A percentile compares a stretch with the other conserved stretches of the same genome.
Conservation (phyloP, 2,113 vertebrate species). For the Pelusios castaneus region DNA sequence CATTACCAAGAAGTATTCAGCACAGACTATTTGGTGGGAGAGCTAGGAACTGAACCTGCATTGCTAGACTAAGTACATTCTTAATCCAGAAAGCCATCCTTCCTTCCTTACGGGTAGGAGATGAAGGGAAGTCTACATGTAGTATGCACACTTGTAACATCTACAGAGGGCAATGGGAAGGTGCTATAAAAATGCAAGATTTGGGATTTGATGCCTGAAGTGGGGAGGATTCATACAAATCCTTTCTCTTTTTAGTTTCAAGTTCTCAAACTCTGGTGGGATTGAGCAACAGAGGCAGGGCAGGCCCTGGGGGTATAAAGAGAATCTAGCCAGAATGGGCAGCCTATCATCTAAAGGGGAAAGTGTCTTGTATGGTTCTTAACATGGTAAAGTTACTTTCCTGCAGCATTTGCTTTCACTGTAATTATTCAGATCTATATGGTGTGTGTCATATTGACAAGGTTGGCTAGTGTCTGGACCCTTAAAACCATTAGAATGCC, state of each 20-base stretch:
- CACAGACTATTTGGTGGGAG: background rate
- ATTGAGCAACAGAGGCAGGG: background rate
- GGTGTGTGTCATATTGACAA: background rate
- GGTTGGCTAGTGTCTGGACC: background rate
- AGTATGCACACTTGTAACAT: background rate
- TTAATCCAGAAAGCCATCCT: background rate
- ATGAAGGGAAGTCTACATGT: background rate
- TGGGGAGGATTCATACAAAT: background rate
- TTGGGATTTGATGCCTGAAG: background rate
- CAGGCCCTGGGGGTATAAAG: background rate
- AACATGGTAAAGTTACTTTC: too few relatives aligned
- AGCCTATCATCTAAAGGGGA: background rate
- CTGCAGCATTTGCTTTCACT: too few relatives aligned
- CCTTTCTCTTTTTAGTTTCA: background rate
- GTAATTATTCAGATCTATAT: too few relatives aligned
- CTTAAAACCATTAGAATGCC: background rate
- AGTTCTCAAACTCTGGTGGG: background rate
- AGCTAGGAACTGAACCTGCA: background rate
- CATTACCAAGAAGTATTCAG: background rate
- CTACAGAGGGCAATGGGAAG: background rate
- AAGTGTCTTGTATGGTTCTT: background rate
- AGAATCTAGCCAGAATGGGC: background rate
- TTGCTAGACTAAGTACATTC: background rate
- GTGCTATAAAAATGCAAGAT: background rate
- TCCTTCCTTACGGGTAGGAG: rapidly evolving